Evolutionary conservation across 2,888 invertebrate species (phyloP), one percentile per base, ranked within the genome.

Genomic region (Drosophila suboccidentalis): DNA sequence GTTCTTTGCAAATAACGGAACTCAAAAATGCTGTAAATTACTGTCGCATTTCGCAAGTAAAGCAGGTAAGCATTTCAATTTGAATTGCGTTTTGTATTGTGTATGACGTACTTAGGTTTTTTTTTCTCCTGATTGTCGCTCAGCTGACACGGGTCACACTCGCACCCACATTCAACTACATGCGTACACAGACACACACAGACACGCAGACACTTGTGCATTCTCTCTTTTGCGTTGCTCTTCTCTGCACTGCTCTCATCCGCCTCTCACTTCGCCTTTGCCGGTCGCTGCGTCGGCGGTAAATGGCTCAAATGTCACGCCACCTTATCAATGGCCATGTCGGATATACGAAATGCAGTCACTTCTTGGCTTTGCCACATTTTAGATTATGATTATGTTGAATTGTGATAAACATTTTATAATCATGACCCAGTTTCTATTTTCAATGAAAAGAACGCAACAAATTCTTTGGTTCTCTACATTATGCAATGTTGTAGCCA

Each of bases 261-360:
- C 26, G 44, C 51, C 57, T 60, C 47, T 57, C 34, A 13, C 32
- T 67, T 63, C 19, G 19, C 43, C 51, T 49, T 51, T 47, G 55
- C 59, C 49, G 50, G 51, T 59, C 50, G 61, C 78, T 62, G 78
- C n/a, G n/a, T n/a, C 69, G 43, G 38, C 60, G 34, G 32, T 62
- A 44, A 55, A 32, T 46, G 36, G 60, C 80, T 67, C 68, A 62
- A 71, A 72, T 80, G 80, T 88, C 83, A 87, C 83, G 83, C 86
- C 83, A 83, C 78, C 88, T 86, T 82, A 88, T 88, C 86, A 74
- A 76, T 72, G 61, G 26, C 47, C 47, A 49, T 60, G 46, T 44
- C 22, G 41, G 29, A 58, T 58, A 43, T 71, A 22, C 22, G 8
- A 55, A 59, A 47, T 69, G 78, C 49, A 72, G n/a, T 17, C 19